phyloP scores from a whole-genome alignment of 2,797 vertebrate genomes.

The Phataginus tricuspis region DNA sequence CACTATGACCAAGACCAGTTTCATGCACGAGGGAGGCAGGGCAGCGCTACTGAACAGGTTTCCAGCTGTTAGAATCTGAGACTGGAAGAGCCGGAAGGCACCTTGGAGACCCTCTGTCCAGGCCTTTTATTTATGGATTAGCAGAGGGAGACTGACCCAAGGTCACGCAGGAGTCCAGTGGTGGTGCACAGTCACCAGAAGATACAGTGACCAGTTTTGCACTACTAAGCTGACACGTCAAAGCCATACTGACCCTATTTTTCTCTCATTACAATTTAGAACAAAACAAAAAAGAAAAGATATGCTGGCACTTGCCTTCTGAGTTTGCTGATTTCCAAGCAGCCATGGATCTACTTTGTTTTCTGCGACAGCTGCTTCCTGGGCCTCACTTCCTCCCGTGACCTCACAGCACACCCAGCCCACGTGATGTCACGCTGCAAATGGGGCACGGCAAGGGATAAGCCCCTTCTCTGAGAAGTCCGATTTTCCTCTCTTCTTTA shows the following conservation, averaged over 20 bases:
- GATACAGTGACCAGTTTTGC: neutral
- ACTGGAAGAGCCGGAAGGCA: neutral
- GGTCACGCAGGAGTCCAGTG: neutral
- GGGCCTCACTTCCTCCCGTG: neutral
- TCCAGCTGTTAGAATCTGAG: neutral
- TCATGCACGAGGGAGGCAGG: neutral
- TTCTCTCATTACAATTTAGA: neutral
- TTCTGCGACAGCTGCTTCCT: neutral
- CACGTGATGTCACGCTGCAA: neutral
- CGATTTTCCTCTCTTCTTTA: constrained; percentile 12
- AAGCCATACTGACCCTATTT: neutral
- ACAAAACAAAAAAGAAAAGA: neutral
- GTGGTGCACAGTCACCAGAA: neutral
- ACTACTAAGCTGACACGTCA: neutral
- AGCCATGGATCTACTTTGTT: neutral
- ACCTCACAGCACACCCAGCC: neutral
- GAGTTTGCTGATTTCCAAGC: constrained; percentile 16
- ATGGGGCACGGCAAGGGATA: neutral
- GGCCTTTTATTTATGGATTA: neutral
- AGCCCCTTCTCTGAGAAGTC: neutral
- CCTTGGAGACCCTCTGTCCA: neutral
- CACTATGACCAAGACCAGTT: neutral
- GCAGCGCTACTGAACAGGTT: neutral
- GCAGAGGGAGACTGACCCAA: neutral
- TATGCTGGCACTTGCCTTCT: neutral